Conservation (phyloP, 2,797 vertebrate species). For the Vipera ursinii region DNA sequence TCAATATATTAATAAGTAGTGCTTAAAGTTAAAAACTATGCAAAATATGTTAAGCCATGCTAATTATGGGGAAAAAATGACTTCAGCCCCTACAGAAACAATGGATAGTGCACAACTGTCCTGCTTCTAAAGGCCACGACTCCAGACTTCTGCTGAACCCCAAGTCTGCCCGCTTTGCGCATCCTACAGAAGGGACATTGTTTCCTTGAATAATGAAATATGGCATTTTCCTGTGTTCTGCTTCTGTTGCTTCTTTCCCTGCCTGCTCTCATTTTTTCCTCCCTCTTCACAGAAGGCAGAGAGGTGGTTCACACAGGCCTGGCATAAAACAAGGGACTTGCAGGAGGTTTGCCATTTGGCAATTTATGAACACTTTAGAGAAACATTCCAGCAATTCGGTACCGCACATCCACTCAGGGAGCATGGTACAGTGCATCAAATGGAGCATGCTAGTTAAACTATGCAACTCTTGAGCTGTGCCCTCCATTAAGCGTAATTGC, state of each 20-base stretch:
- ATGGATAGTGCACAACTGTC: background rate
- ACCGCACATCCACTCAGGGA: constrained; percentile 51
- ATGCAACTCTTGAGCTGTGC: constrained; percentile 61
- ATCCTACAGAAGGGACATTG: constrained; percentile 42
- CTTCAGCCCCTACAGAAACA: background rate
- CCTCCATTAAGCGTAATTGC: constrained; percentile 69
- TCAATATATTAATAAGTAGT: background rate
- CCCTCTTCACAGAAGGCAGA: background rate
- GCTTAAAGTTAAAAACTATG: background rate
- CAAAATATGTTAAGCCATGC: background rate
- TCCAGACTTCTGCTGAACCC: constrained; percentile 28
- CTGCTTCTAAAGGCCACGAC: background rate
- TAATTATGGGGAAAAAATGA: background rate
- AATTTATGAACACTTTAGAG: constrained; percentile 37
- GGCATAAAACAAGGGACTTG: constrained; percentile 13
- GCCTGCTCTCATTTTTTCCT: accelerated
- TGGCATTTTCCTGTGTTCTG: constrained; percentile 19
- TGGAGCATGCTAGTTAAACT: constrained; percentile 55
- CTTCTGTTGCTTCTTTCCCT: constrained; percentile 13
- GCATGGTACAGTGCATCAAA: constrained; percentile 53
- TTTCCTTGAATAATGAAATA: constrained; percentile 29
- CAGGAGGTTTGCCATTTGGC: constrained; percentile 37
- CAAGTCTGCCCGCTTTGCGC: constrained; percentile 34
- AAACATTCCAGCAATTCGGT: constrained; percentile 15
- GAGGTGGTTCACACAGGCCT: constrained; percentile 25